Percentiles rank a stretch among this genome's conserved stretches.
Evolutionary conservation across 2,113 vertebrate species (phyloP).

Genomic region (Axis porcinus): DNA sequence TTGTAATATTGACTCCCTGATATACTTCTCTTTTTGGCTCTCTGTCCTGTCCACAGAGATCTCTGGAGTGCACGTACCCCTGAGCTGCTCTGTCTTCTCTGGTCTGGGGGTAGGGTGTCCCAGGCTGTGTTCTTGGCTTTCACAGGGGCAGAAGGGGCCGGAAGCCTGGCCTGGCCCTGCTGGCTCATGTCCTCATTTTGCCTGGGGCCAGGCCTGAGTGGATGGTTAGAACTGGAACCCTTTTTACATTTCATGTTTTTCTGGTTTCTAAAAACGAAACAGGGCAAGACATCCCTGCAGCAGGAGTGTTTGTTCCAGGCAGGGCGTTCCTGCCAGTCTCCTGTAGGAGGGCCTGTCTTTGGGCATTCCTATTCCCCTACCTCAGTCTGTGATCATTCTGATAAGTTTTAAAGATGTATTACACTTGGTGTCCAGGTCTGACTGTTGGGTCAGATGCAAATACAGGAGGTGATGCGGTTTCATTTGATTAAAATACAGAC

Average conservation of each 20-base stretch:
- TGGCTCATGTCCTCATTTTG: slow-evolving; percentile 21
- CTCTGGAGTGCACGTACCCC: background rate
- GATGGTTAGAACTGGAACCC: background rate
- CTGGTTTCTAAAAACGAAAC: slow-evolving; percentile 60
- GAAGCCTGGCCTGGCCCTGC: background rate
- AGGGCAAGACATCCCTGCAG: slow-evolving; percentile 14
- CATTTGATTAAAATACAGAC: background rate
- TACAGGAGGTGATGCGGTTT: background rate
- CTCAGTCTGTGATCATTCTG: background rate
- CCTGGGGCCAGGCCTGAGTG: background rate
- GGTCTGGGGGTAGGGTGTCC: background rate
- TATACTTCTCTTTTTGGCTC: background rate
- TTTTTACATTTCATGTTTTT: slow-evolving; percentile 60
- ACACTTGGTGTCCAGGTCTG: background rate
- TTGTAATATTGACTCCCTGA: background rate
- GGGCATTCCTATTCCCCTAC: background rate
- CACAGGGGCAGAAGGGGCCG: background rate
- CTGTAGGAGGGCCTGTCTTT: background rate
- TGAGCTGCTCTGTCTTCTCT: background rate
- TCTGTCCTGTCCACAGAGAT: background rate
- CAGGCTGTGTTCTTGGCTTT: background rate
- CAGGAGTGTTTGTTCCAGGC: background rate
- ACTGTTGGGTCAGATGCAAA: background rate
- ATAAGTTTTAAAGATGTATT: slow-evolving; percentile 14
- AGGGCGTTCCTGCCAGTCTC: background rate